Evolutionary conservation across 2,797 vertebrate genomes (phyloP), one percentile per base, ranked within the genome.

Genomic region (Xyrichtys novacula): DNA sequence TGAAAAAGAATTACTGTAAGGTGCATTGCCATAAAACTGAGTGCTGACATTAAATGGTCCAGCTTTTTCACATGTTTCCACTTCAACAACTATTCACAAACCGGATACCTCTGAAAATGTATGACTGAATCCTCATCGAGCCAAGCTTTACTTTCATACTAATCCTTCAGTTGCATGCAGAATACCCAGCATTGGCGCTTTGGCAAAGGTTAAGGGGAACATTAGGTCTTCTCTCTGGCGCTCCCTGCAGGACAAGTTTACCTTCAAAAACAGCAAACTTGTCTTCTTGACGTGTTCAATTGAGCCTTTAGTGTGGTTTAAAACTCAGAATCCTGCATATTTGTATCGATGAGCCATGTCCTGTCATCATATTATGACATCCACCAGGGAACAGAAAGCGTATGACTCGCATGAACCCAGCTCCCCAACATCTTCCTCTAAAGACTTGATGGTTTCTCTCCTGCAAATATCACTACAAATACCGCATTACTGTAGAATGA

Each of bases 331-430:
- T 23, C 9, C n/a, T 17, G 3, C 23, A 23, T 44, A 75, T 65
- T 44, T 74, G 49, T 52, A 71, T 72, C 40, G 26, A 36, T 72
- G 61, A 85, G 49, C 65, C 66, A 38, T 47, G 38, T 70, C 38
- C 63, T 20, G 29, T 70, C 62, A 20, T 29, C 58, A 44, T 29
- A 15, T 28, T 16, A 5, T 47, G 56, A 72, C 43, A 53, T 31
- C 52, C 52, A 28, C 62, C 52, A 62, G 50, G 31, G 52, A n/a
- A 65, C 53, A 38, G 23, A 77, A 71, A 63, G 52, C 58, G 65
- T 25, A 42, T 58, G 38, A 68, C 58, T 14, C 78, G 78, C 78
- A 83, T 80, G 77, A 84, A 60, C 39, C 62, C 58, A 85, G 57
- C 55, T 68, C 36, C 12, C 25, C 54, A 4, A 46, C 7, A 15